A percentile compares a stretch with the other conserved stretches of the same genome.
Evolutionary conservation across 1,140 invertebrate species (phyloP).

Genomic region (Drosophila kepulauana): DNA sequence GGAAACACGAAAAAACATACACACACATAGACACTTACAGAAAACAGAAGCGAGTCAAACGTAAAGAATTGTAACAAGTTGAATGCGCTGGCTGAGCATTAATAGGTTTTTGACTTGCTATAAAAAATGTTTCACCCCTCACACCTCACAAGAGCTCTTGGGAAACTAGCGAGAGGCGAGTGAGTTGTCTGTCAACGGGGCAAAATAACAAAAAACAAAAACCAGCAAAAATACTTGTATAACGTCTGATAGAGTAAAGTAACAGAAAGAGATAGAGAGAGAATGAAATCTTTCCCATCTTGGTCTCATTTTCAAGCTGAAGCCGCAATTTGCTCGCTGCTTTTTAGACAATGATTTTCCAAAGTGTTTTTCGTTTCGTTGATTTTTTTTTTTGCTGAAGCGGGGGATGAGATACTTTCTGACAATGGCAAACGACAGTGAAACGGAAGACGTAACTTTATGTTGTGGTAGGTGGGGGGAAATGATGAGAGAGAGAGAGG

Average conservation of each 20-base stretch:
- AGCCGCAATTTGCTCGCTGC: conserved; percentile 57
- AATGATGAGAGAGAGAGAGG: too few relatives aligned
- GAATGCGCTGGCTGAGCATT: conserved; percentile 77
- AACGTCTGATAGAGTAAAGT: background rate
- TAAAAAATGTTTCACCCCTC: conserved; percentile 47
- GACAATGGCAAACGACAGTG: conserved; percentile 15
- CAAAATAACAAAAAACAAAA: conserved; percentile 43
- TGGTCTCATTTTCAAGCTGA: conserved; percentile 38
- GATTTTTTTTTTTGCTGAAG: too few relatives aligned
- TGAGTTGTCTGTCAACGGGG: conserved; percentile 48
- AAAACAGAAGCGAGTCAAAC: conserved; percentile 44
- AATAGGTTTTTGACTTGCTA: conserved; percentile 81
- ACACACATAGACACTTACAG: background rate
- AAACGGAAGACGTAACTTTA: conserved; percentile 30
- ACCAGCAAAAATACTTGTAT: conserved; percentile 19
- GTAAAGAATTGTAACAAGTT: conserved; percentile 80
- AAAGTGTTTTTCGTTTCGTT: conserved; percentile 41
- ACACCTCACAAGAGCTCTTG: conserved; percentile 20
- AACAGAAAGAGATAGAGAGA: background rate
- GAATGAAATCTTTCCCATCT: conserved; percentile 44
- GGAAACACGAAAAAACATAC: conserved; percentile 28
- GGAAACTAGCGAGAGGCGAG: conserved; percentile 50
- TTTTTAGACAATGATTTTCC: conserved; percentile 68
- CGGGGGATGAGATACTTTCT: background rate
- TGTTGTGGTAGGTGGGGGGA: background rate